A percentile compares a stretch with the other conserved stretches of the same genome.
Conservation (phyloP, 2,113 vertebrate species). For the Prunella himalayana region DNA sequence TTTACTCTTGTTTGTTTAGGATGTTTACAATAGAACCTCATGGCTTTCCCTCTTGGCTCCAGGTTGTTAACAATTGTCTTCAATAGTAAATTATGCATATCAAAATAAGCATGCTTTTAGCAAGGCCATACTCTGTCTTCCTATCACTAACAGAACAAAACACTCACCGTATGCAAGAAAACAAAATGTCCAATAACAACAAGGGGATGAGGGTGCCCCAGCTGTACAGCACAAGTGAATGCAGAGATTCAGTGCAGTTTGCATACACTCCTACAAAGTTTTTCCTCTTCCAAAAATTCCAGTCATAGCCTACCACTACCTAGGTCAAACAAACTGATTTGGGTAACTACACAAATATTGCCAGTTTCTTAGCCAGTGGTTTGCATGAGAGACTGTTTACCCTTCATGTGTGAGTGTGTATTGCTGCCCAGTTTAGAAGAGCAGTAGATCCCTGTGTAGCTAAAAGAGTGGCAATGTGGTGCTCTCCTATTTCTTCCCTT, state of each 20-base stretch:
- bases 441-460: background rate
- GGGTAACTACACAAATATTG: background rate
- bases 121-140: background rate
- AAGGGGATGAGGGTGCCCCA: background rate
- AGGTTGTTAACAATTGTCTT: background rate
- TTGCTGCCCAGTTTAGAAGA: background rate
- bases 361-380: background rate
- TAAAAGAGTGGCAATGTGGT: background rate
- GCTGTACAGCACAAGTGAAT: background rate
- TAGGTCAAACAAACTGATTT: background rate
- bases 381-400: background rate
- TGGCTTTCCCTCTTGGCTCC: background rate
- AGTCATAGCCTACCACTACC: background rate
- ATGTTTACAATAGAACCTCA: background rate
- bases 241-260: background rate
- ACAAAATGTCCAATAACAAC: background rate
- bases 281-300: background rate
- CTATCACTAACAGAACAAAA: background rate
- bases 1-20: background rate
- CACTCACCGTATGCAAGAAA: background rate
- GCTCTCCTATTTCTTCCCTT: background rate
- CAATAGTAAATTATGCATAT: background rate
- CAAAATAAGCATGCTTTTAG: background rate
- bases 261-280: background rate
- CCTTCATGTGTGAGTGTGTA: background rate